Evolutionary conservation across 2,113 vertebrate species (phyloP).

Genomic region (Melospiza melodia): DNA sequence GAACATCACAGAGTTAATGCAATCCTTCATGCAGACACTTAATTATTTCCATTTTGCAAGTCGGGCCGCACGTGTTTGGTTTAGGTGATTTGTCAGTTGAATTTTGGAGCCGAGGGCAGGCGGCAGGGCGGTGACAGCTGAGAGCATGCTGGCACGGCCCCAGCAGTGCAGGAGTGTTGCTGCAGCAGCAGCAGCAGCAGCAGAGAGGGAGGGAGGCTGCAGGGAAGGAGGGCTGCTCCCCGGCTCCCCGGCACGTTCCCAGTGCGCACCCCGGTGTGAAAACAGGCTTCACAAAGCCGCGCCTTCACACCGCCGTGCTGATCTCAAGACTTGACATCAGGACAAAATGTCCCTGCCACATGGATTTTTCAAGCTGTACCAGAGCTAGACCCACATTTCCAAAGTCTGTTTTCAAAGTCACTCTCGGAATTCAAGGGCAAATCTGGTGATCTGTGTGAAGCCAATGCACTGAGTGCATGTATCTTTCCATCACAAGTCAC

Average conservation of each 20-base stretch:
- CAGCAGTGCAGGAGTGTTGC: neutral
- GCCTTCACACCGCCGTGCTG: neutral
- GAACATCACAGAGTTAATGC: neutral
- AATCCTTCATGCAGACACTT: neutral
- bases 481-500: neutral
- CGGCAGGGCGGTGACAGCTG: neutral
- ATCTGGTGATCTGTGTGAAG: neutral
- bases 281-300: neutral
- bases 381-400: neutral
- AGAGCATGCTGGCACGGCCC: neutral
- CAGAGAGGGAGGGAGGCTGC: neutral
- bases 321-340: neutral
- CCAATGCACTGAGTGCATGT: neutral
- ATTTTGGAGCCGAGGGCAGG: neutral
- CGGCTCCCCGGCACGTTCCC: rapidly evolving
- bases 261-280: rapidly evolving
- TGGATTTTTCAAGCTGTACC: neutral
- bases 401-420: neutral
- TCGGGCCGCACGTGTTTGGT: neutral
- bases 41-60: constrained; percentile 12
- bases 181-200: neutral
- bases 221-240: neutral
- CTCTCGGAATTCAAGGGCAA: neutral
- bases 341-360: neutral
- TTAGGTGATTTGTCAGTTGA: neutral